These are phyloP conservation scores for Piaya cayana DNA, from an alignment of 2,113 vertebrate genomes.

Conservation along the genomic window DNA sequence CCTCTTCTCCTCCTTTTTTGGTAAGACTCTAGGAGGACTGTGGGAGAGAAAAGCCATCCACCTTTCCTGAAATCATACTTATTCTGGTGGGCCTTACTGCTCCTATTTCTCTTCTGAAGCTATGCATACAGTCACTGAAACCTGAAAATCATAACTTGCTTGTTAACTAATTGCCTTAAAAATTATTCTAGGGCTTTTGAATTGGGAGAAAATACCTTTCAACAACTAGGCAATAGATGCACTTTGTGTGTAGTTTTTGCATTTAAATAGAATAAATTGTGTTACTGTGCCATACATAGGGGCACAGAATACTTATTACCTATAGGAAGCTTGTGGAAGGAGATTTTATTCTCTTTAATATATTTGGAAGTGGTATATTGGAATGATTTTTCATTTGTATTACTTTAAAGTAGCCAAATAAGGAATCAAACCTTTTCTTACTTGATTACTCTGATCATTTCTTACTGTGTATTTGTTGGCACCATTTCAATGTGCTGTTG, in stretches of 20 bases:
- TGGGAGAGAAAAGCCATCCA: not conserved
- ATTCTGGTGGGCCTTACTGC: not conserved
- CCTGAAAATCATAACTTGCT: constrained; percentile 23
- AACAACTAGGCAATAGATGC: not conserved
- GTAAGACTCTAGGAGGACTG: not conserved
- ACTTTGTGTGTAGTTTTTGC: not conserved
- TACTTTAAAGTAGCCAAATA: constrained; percentile 6
- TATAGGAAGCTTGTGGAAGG: not conserved
- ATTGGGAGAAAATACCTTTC: constrained; percentile 12
- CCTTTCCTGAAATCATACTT: not conserved
- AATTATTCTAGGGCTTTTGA: not conserved
- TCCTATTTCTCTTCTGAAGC: not conserved
- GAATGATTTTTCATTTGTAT: not conserved
- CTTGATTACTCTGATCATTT: not conserved
- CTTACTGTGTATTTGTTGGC: not conserved
- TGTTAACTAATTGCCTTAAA: constrained; percentile 35
- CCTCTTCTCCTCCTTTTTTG: not conserved
- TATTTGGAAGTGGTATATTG: not conserved
- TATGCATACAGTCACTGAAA: not conserved
- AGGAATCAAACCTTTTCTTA: not conserved
- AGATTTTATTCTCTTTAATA: not conserved
- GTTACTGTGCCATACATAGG: not conserved
- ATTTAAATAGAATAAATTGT: constrained; percentile 27
- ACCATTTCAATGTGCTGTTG: not conserved
- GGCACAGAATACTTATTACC: not conserved